A percentile compares a stretch with the other conserved stretches of the same genome.
Conservation (phyloP, 2,888 invertebrate genomes). For the Tanytarsus gracilentus region DNA sequence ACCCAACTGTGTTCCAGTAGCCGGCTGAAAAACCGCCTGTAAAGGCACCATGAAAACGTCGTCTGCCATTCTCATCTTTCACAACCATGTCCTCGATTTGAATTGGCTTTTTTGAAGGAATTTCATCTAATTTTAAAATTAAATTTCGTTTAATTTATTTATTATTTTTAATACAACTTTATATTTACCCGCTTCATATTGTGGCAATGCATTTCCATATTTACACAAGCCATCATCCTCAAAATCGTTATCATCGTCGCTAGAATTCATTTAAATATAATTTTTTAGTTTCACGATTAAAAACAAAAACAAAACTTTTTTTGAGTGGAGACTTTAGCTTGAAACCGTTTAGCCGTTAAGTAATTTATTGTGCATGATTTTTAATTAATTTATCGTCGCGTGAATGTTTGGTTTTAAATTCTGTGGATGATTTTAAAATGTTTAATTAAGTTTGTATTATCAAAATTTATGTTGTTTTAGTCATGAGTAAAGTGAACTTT, state of each 20-base stretch:
- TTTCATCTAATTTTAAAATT: constrained; percentile 52
- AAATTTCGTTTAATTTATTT: neutral
- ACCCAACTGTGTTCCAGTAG: constrained; percentile 93
- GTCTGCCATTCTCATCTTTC: constrained; percentile 76
- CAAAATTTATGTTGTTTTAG: too few relatives aligned
- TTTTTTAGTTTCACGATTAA: neutral
- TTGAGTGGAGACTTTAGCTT: too few relatives aligned
- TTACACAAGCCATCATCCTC: constrained; percentile 58
- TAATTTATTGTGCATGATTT: too few relatives aligned
- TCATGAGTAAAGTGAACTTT: too few relatives aligned
- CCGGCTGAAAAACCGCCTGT: constrained; percentile 98
- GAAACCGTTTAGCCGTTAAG: too few relatives aligned
- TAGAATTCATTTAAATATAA: neutral
- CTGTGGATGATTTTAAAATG: too few relatives aligned
- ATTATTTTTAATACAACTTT: constrained; percentile 21
- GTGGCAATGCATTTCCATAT: constrained; percentile 75
- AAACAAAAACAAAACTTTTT: too few relatives aligned
- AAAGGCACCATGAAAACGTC: constrained; percentile 97
- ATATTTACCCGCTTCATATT: constrained; percentile 70
- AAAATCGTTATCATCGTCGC: neutral
- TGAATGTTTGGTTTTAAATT: too few relatives aligned
- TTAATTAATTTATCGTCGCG: too few relatives aligned
- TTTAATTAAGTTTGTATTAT: too few relatives aligned
- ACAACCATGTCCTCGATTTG: constrained; percentile 80
- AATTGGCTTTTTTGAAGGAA: constrained; percentile 71